These are phyloP conservation scores for Neoarius graeffei DNA, from an alignment of 2,113 vertebrate species.

Conservation along the genomic window DNA sequence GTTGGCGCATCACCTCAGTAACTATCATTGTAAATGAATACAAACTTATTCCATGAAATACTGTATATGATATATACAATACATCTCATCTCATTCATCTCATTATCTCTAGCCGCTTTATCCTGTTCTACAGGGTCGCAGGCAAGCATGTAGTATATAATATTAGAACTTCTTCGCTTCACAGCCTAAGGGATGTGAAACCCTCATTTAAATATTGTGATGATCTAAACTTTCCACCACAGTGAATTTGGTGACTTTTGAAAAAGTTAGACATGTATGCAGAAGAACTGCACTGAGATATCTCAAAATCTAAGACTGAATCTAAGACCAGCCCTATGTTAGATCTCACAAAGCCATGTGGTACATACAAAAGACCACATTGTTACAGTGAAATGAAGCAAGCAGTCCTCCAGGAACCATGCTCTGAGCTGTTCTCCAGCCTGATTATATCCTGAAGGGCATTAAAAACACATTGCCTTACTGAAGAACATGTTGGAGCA, in stretches of 20 bases:
- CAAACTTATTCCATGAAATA: not conserved
- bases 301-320: not conserved
- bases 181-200: not conserved
- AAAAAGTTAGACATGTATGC: not conserved
- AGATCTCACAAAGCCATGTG: not conserved
- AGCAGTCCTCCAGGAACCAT: not conserved
- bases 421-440: not conserved
- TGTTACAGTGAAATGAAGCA: not conserved
- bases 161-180: not conserved
- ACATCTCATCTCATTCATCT: too few relatives aligned
- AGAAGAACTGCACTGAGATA: not conserved
- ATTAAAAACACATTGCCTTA: not conserved
- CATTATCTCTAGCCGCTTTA: too few relatives aligned
- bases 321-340: not conserved
- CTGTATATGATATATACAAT: not conserved
- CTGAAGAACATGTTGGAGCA: constrained; percentile 13
- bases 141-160: not conserved
- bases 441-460: constrained; percentile 15
- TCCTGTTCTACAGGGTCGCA: too few relatives aligned
- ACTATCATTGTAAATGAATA: not conserved
- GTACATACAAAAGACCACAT: not conserved
- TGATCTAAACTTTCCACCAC: not conserved
- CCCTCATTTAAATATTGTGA: not conserved
- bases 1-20: not conserved
- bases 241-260: not conserved